These are phyloP conservation scores for Bombus waltoni DNA, from an alignment of 1,140 invertebrate species.

Conservation along the genomic window DNA sequence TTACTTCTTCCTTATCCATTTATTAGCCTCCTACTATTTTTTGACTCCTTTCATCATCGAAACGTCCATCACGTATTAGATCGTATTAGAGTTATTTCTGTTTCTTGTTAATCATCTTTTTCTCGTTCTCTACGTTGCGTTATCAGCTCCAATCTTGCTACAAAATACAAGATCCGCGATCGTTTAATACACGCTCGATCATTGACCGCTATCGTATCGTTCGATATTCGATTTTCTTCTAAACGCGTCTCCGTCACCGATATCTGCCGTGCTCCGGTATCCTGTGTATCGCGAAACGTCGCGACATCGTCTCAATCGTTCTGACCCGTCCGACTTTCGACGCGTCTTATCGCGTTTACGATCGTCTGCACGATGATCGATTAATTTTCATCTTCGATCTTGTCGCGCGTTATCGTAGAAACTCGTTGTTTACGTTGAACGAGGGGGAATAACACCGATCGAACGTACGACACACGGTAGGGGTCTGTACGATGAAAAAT, in stretches of 20 bases:
- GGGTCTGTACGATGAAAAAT: neutral
- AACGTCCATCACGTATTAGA: too few species aligned
- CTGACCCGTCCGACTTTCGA: conserved; percentile 26
- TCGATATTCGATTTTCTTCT: neutral
- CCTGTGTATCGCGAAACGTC: neutral
- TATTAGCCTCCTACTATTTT: neutral
- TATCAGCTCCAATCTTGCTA: too few species aligned
- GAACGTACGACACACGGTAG: neutral
- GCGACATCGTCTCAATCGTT: neutral
- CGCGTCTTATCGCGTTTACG: conserved; percentile 49
- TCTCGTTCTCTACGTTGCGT: too few species aligned
- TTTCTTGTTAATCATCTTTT: too few species aligned
- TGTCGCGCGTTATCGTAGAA: neutral
- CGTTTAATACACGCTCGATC: neutral
- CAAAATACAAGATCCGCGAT: too few species aligned
- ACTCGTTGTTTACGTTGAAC: neutral
- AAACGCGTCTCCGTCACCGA: neutral
- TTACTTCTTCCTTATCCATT: neutral
- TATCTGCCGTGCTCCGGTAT: neutral
- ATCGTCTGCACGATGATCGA: conserved; percentile 48
- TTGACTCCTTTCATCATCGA: neutral
- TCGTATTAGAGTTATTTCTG: too few species aligned
- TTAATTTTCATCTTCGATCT: conserved; percentile 34
- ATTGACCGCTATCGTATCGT: neutral
- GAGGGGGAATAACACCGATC: neutral